A percentile compares a stretch with the other conserved stretches of the same genome.
Conservation (phyloP, 2,113 vertebrate genomes). For the Polyodon spathula region DNA sequence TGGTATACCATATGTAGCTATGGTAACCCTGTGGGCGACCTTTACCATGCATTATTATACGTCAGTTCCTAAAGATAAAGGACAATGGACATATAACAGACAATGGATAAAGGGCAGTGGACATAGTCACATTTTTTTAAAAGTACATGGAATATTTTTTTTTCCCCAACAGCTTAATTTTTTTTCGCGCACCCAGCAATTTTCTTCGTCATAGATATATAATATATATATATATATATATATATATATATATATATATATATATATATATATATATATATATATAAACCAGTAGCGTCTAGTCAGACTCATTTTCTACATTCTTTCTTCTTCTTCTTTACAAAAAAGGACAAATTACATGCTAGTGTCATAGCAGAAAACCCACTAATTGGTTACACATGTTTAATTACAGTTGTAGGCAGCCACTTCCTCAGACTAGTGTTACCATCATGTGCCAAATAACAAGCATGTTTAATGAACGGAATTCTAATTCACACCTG, state of each 20-base stretch:
- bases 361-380: constrained; percentile 73
- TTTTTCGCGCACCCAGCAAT: not conserved
- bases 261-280: no score
- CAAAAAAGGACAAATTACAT: constrained; percentile 82
- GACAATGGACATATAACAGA: no score
- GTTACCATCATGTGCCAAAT: constrained; percentile 71
- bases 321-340: constrained; percentile 53
- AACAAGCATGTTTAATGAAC: constrained; percentile 64
- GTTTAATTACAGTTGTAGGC: constrained; percentile 93
- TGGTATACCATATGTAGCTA: no score
- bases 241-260: no score
- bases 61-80: not conserved
- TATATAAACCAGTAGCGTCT: not conserved
- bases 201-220: no score
- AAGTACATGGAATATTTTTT: not conserved
- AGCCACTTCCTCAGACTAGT: constrained; percentile 78
- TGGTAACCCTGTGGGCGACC: no score
- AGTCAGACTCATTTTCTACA: constrained; percentile 55
- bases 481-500: constrained; percentile 77
- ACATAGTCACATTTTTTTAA: no score
- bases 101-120: no score
- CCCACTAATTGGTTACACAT: constrained; percentile 93
- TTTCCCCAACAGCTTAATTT: constrained; percentile 4
- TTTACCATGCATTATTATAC: no score
- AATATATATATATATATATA: no score